A percentile compares a stretch with the other conserved stretches of the same genome.
Evolutionary conservation across 23 tunicate genomes (phyloP).

Genomic region (Halocynthia roretzi): DNA sequence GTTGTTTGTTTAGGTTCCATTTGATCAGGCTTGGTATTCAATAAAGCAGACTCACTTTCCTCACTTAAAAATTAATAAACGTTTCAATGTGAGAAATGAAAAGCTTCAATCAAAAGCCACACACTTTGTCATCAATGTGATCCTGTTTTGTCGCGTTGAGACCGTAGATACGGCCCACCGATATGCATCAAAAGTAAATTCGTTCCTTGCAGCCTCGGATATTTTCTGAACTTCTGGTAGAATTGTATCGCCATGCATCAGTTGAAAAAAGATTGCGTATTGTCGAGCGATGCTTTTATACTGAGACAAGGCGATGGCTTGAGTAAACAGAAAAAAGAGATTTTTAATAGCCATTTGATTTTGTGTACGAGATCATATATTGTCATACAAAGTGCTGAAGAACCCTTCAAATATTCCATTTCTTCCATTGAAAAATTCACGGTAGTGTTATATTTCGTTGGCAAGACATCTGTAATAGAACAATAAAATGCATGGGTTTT

Average conservation of each 20-base stretch:
- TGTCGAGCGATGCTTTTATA: constrained; percentile 83
- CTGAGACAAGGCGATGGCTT: constrained; percentile 65
- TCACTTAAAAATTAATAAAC: no score
- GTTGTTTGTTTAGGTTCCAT: constrained; percentile 18
- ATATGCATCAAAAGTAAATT: constrained; percentile 80
- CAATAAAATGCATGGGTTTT: neutral
- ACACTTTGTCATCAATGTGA: constrained; percentile 30
- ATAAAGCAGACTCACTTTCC: no score
- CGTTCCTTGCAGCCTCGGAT: constrained; percentile 29
- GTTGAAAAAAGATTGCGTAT: constrained; percentile 63
- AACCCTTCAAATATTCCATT: constrained; percentile 54
- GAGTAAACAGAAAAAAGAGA: neutral
- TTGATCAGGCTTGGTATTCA: neutral
- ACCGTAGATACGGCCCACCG: constrained; percentile 85
- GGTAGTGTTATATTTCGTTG: constrained; percentile 57
- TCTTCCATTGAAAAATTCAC: constrained; percentile 70
- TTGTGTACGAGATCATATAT: neutral
- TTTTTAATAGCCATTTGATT: no score
- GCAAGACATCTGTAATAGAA: constrained; percentile 59
- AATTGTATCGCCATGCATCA: constrained; percentile 20
- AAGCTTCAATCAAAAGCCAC: neutral
- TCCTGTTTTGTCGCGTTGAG: constrained; percentile 71
- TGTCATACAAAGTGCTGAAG: constrained; percentile 46
- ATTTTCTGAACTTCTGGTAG: constrained; percentile 34
- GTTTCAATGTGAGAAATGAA: no score